Conservation (phyloP, 2,888 invertebrate genomes). For the Halictus ligatus region DNA sequence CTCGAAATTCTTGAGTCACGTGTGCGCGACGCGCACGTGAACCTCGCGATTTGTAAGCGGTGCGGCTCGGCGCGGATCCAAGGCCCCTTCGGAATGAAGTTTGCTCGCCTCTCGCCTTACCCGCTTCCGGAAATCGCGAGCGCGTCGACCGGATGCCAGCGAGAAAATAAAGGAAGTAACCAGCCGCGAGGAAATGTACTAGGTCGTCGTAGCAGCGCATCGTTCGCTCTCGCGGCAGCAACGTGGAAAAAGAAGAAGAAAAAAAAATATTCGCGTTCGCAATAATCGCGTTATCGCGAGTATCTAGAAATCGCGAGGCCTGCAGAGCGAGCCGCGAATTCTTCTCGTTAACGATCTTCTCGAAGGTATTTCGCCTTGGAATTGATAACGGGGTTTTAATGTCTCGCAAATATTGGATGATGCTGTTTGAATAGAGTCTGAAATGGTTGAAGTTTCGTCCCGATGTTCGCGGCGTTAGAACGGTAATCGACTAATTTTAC, state of each 20-base stretch:
- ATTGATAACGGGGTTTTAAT: conserved; percentile 8
- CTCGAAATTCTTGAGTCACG: conserved; percentile 57
- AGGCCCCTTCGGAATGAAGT: conserved; percentile 59
- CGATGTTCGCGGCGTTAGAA: neutral
- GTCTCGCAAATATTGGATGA: neutral
- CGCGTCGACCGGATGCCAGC: conserved; percentile 67
- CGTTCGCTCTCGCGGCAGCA: neutral
- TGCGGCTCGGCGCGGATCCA: conserved; percentile 12
- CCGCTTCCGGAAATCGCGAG: conserved; percentile 70
- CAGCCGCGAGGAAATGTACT: conserved; percentile 64
- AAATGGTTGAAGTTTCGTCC: neutral
- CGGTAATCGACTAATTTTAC: neutral
- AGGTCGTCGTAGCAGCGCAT: conserved; percentile 27
- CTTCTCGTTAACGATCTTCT: neutral
- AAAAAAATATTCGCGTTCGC: neutral
- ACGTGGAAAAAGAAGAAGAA: neutral
- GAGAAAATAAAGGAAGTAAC: conserved; percentile 72
- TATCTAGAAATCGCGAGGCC: conserved; percentile 4
- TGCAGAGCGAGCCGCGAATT: neutral
- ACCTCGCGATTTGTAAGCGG: conserved; percentile 51
- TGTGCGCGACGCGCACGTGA: conserved; percentile 57
- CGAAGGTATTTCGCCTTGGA: neutral
- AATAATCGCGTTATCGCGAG: conserved; percentile 42
- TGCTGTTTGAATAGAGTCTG: neutral
- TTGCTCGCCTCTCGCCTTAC: conserved; percentile 51